Percentiles rank a stretch among this genome's conserved stretches.
Conservation (phyloP, 2,888 invertebrate species). For the Nebria salina region DNA sequence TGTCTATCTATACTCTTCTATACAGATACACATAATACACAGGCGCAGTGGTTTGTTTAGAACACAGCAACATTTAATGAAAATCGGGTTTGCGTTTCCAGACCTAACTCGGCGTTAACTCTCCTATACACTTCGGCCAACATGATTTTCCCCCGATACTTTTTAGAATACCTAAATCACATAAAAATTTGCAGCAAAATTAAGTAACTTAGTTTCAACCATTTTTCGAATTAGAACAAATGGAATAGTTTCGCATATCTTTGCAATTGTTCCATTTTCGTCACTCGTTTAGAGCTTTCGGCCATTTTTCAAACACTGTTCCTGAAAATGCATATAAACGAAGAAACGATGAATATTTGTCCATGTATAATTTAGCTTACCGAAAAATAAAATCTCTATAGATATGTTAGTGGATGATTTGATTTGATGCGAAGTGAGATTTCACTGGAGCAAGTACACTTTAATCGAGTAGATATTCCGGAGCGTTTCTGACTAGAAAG, state of each 20-base stretch:
- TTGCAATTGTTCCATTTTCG: too few species aligned
- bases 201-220: too few species aligned
- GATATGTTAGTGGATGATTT: neutral
- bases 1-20: neutral
- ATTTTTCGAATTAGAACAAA: too few species aligned
- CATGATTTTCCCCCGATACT: slow-evolving; percentile 11
- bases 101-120: slow-evolving; percentile 22
- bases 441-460: slow-evolving; percentile 18
- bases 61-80: slow-evolving; percentile 57
- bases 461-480: slow-evolving; percentile 8
- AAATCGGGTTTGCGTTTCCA: slow-evolving; percentile 56
- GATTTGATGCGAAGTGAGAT: neutral
- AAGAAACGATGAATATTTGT: too few species aligned
- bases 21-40: slow-evolving; percentile 13
- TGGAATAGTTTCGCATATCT: too few species aligned
- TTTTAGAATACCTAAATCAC: neutral
- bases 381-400: too few species aligned
- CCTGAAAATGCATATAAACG: too few species aligned
- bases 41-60: slow-evolving; percentile 51
- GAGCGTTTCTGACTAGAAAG: slow-evolving; percentile 48
- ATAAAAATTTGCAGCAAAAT: too few species aligned
- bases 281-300: too few species aligned
- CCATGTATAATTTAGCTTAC: too few species aligned
- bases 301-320: too few species aligned
- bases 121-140: slow-evolving; percentile 17